These are phyloP conservation scores for Eretmocerus hayati DNA, from an alignment of 2,888 invertebrate genomes.

Conservation along the genomic window DNA sequence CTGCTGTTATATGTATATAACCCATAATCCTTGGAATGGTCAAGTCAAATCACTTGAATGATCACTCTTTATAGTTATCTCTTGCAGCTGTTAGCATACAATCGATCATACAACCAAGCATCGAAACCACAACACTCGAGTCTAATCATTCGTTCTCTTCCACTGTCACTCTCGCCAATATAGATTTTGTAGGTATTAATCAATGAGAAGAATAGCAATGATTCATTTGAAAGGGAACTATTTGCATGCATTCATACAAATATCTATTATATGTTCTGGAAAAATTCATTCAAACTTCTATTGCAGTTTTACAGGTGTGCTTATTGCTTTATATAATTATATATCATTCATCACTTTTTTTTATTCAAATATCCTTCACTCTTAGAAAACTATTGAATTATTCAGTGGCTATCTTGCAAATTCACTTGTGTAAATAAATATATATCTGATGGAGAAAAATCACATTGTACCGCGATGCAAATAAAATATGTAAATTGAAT, in stretches of 20 bases:
- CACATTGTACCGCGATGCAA: slow-evolving; percentile 20
- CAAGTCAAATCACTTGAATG: too few species aligned
- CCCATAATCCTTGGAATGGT: too few species aligned
- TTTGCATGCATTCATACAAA: slow-evolving; percentile 5
- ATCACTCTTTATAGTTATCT: slow-evolving; percentile 20
- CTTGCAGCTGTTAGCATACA: slow-evolving; percentile 10
- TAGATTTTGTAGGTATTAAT: slow-evolving; percentile 4
- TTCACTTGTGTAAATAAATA: slow-evolving; percentile 5
- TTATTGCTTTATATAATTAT: slow-evolving; percentile 8
- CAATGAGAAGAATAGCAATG: too few species aligned
- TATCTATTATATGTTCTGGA: slow-evolving; percentile 3
- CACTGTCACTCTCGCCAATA: slow-evolving; percentile 6
- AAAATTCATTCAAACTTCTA: slow-evolving; percentile 6
- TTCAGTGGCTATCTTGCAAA: slow-evolving; percentile 11
- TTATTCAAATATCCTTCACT: slow-evolving; percentile 2
- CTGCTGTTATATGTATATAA: too few species aligned
- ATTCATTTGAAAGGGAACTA: too few species aligned
- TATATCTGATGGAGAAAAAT: slow-evolving; percentile 12
- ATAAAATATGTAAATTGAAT: slow-evolving; percentile 12
- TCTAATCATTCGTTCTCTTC: too few species aligned
- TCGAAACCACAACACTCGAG: slow-evolving; percentile 10
- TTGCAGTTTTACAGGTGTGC: slow-evolving; percentile 12
- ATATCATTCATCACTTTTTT: slow-evolving; percentile 6
- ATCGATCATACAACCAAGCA: slow-evolving; percentile 18
- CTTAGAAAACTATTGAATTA: slow-evolving; percentile 13